These are phyloP conservation scores for Rhinatrema bivittatum DNA, from an alignment of 2,797 vertebrate genomes.

Conservation along the genomic window DNA sequence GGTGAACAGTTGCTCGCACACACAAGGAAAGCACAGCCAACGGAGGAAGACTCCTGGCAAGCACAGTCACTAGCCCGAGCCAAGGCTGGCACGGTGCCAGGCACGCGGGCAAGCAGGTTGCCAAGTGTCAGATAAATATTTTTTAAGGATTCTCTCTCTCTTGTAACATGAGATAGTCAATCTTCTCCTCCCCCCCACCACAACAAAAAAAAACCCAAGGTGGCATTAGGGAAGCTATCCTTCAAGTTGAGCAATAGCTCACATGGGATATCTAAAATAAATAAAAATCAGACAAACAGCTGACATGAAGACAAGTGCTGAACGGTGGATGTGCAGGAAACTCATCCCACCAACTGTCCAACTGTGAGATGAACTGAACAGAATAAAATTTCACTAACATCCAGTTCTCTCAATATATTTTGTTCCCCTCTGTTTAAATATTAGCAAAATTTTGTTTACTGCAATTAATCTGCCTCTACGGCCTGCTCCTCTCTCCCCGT, in stretches of 20 bases:
- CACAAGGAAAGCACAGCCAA: conserved; percentile 22
- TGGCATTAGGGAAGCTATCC: neutral
- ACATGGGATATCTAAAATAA: neutral
- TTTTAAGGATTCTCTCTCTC: conserved; percentile 23
- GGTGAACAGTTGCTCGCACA: conserved; percentile 41
- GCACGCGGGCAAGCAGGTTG: conserved; percentile 38
- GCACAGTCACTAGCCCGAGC: conserved; percentile 16
- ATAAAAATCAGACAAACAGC: conserved; percentile 3
- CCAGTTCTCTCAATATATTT: too few species aligned
- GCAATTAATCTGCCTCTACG: too few species aligned
- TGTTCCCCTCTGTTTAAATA: too few species aligned
- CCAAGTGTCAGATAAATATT: conserved; percentile 41
- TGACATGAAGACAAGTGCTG: too few species aligned
- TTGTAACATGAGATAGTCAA: conserved; percentile 21
- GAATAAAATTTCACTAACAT: too few species aligned
- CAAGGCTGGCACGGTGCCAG: conserved; percentile 46
- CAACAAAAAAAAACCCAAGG: too few species aligned
- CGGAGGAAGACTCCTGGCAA: conserved; percentile 66
- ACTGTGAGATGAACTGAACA: too few species aligned
- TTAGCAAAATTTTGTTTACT: too few species aligned
- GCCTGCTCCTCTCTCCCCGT: too few species aligned
- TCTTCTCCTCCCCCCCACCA: neutral
- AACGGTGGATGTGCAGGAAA: too few species aligned
- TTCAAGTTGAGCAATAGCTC: neutral
- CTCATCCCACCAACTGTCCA: too few species aligned